phyloP scores from a whole-genome alignment of 2,888 invertebrate species.

The Chaetogeoica ovagalla region DNA sequence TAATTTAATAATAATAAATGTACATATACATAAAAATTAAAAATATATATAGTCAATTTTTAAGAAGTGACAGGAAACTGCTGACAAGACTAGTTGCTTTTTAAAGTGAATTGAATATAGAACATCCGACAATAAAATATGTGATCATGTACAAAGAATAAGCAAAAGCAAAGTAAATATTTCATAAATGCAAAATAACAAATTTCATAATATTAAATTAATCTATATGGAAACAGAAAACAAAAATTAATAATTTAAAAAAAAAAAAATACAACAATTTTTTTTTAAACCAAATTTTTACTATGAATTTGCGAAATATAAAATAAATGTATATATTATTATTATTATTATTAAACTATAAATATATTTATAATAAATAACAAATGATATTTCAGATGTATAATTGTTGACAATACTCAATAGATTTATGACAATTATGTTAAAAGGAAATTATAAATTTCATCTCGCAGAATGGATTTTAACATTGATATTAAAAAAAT shows the following conservation, averaged over 20 bases:
- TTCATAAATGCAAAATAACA: neutral
- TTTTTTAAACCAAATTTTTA: neutral
- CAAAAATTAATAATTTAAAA: neutral
- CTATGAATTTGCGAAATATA: neutral
- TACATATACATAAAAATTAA: no score
- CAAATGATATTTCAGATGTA: neutral
- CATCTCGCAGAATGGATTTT: neutral
- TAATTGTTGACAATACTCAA: neutral
- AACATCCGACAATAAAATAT: no score
- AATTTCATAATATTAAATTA: neutral
- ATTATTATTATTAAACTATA: neutral
- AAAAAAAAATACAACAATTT: neutral
- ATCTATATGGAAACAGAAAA: neutral
- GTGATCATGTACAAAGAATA: neutral
- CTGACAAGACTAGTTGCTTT: no score
- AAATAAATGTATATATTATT: no score
- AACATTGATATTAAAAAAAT: neutral
- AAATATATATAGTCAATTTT: no score
- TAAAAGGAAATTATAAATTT: neutral
- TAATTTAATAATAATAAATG: no score
- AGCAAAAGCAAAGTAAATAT: neutral
- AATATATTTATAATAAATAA: neutral
- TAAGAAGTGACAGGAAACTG: no score
- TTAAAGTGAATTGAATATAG: no score
- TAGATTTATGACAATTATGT: neutral